A percentile compares a stretch with the other conserved stretches of the same genome.
phyloP scores from a whole-genome alignment of 2,797 vertebrate genomes.

The Morelia viridis region DNA sequence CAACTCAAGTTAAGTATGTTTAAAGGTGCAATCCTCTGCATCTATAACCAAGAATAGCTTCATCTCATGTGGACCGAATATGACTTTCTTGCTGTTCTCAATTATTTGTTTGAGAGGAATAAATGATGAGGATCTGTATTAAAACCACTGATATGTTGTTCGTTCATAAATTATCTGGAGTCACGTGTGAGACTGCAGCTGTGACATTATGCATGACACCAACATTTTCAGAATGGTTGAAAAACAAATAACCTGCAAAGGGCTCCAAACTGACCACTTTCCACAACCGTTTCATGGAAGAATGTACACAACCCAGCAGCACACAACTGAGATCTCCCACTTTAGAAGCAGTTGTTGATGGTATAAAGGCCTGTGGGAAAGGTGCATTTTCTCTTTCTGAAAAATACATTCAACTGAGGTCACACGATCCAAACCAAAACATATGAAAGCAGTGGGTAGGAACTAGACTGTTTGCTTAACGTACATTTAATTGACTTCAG shows the following conservation, averaged over 20 bases:
- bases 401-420: not conserved
- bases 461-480: not conserved
- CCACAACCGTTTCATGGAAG: not conserved
- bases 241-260: not conserved
- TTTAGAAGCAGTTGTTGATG: not conserved
- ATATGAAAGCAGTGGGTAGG: not conserved
- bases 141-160: not conserved
- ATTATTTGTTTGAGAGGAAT: not conserved
- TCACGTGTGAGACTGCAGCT: not conserved
- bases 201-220: not conserved
- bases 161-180: not conserved
- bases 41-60: not conserved
- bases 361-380: not conserved
- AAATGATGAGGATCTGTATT: not conserved
- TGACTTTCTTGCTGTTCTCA: not conserved
- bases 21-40: slow-evolving; percentile 11
- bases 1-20: slow-evolving; percentile 8
- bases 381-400: not conserved
- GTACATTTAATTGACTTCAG: too few species aligned
- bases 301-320: not conserved
- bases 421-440: not conserved
- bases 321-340: not conserved
- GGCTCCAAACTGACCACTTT: not conserved
- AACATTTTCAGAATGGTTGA: not conserved
- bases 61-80: not conserved